These are phyloP conservation scores for Aporophyla nigra DNA, from an alignment of 2,888 invertebrate species.

Conservation along the genomic window DNA sequence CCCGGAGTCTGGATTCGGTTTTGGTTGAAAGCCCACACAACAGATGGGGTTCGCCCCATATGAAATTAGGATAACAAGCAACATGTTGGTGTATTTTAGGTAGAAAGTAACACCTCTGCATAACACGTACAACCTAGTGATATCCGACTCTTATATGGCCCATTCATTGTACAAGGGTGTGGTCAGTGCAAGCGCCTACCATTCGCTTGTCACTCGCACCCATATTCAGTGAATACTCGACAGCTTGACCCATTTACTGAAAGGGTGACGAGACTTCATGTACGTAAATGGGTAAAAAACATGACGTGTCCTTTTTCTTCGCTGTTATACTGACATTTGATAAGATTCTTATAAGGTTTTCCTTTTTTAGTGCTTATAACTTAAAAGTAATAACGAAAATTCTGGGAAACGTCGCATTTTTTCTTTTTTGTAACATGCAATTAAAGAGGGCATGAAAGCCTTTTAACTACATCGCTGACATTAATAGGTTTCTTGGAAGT, in stretches of 20 bases:
- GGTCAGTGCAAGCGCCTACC: neutral
- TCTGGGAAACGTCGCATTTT: too few relatives aligned
- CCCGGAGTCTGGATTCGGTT: neutral
- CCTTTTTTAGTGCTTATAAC: too few relatives aligned
- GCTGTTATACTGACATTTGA: neutral
- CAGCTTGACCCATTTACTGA: constrained; percentile 46
- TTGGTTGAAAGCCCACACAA: neutral
- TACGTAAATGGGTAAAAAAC: constrained; percentile 13
- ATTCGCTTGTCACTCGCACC: constrained; percentile 36
- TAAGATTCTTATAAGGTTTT: neutral
- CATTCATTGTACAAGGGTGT: neutral
- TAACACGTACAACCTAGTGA: neutral
- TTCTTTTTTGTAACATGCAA: neutral
- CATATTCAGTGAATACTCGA: constrained; percentile 33
- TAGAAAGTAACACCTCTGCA: neutral
- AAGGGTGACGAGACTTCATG: constrained; percentile 18
- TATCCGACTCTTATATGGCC: neutral
- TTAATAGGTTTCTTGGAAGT: constrained; percentile 13
- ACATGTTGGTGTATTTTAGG: neutral
- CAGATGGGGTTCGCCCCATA: neutral
- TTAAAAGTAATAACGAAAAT: too few relatives aligned
- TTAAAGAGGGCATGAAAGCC: too few relatives aligned
- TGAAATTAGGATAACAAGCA: neutral
- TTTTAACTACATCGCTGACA: neutral
- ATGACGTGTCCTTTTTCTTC: neutral